Conservation (phyloP, 2,797 vertebrate genomes). For the Centroberyx gerrardi region DNA sequence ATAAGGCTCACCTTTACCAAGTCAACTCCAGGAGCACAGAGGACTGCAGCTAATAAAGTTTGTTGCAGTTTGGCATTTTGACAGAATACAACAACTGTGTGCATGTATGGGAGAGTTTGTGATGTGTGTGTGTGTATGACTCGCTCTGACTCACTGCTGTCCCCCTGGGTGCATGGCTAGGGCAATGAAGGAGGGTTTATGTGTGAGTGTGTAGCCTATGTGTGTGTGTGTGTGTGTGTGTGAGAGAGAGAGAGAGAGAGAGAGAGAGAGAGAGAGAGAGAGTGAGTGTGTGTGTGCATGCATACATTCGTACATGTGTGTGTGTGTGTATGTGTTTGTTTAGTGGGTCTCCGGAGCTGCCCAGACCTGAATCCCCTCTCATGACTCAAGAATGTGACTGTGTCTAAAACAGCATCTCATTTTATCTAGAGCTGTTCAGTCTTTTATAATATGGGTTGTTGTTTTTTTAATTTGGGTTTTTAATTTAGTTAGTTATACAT, state of each 20-base stretch:
- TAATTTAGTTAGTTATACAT: not conserved
- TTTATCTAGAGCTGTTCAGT: slow-evolving; percentile 22
- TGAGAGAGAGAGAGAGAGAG: slow-evolving; percentile 30
- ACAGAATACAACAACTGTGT: slow-evolving; percentile 44
- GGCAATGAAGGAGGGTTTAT: slow-evolving; percentile 54
- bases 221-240: slow-evolving; percentile 41
- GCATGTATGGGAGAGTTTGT: slow-evolving; percentile 61
- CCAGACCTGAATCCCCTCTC: slow-evolving; percentile 41
- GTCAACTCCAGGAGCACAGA: slow-evolving; percentile 31
- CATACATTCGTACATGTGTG: slow-evolving; percentile 33
- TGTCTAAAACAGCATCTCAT: slow-evolving; percentile 32
- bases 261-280: slow-evolving; percentile 26
- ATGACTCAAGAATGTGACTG: slow-evolving; percentile 56
- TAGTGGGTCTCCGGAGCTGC: slow-evolving; percentile 33
- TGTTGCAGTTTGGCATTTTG: slow-evolving; percentile 59
- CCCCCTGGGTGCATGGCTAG: slow-evolving; percentile 70
- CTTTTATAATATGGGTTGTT: not conserved
- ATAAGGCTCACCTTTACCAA: not conserved
- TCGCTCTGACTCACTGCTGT: slow-evolving; percentile 80
- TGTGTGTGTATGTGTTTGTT: slow-evolving; percentile 25
- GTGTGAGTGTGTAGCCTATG: slow-evolving; percentile 40
- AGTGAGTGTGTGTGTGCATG: slow-evolving; percentile 35
- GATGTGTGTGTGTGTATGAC: slow-evolving; percentile 64
- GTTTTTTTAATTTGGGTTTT: slow-evolving; percentile 1
- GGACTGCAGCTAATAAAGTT: slow-evolving; percentile 62